Percentiles rank a stretch among this genome's conserved stretches.
phyloP scores from a whole-genome alignment of 2,888 invertebrate species.

The Cartodere bifasciata region DNA sequence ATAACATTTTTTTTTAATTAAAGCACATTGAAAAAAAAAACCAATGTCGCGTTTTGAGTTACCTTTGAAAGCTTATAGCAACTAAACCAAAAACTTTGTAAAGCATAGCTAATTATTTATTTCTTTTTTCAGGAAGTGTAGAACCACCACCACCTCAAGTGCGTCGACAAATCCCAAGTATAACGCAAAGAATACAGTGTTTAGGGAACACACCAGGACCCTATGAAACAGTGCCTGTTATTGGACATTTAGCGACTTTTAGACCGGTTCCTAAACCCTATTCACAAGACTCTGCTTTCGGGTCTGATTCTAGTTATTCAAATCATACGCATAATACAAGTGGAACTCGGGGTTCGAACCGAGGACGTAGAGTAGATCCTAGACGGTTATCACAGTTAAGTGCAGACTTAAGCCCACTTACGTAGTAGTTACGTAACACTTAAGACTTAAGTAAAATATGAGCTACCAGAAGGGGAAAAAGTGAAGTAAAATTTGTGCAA shows the following conservation, averaged over 20 bases:
- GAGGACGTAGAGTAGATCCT: slow-evolving; percentile 31
- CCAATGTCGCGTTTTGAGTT: too few relatives aligned
- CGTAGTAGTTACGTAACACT: too few relatives aligned
- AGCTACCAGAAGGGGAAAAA: too few relatives aligned
- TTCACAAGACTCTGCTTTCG: slow-evolving; percentile 64
- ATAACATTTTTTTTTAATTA: too few relatives aligned
- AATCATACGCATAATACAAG: slow-evolving; percentile 62
- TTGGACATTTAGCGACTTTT: slow-evolving; percentile 47
- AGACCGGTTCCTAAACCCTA: slow-evolving; percentile 51
- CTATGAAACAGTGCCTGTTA: slow-evolving; percentile 58
- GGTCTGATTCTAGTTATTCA: slow-evolving; percentile 77
- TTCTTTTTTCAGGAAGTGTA: too few relatives aligned
- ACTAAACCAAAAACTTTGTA: too few relatives aligned
- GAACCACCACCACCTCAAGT: slow-evolving; percentile 33
- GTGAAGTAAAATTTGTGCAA: too few relatives aligned
- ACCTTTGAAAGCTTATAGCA: too few relatives aligned
- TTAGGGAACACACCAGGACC: slow-evolving; percentile 36
- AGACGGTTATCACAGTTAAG: slow-evolving; percentile 33
- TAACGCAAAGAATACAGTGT: slow-evolving; percentile 33
- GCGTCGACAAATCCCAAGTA: slow-evolving; percentile 31
- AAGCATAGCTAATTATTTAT: too few relatives aligned
- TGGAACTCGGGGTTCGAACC: slow-evolving; percentile 30
- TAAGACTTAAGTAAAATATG: too few relatives aligned
- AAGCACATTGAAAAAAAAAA: too few relatives aligned
- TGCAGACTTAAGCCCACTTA: too few relatives aligned